Conservation (phyloP, 2,113 vertebrate genomes). For the Zapus hudsonius region DNA sequence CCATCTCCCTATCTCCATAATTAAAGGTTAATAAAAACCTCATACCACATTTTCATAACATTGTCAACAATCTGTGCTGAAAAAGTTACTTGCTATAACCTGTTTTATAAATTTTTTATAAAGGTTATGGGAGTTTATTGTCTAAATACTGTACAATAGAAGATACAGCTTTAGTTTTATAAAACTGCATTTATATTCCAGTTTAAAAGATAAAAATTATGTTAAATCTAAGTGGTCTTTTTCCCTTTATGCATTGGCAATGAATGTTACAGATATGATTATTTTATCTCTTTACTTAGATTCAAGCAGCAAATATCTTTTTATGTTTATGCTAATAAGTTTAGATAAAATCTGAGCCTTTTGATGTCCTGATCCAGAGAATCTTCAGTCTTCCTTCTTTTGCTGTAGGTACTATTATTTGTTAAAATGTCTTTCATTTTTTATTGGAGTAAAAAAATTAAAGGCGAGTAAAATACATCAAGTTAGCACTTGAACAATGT, state of each 20-base stretch:
- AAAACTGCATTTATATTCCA: constrained; percentile 18
- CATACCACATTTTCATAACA: constrained; percentile 17
- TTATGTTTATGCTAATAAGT: constrained; percentile 25
- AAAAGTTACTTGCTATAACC: neutral
- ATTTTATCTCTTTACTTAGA: constrained; percentile 3
- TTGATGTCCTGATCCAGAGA: neutral
- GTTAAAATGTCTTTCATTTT: neutral
- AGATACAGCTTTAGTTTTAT: constrained; percentile 38
- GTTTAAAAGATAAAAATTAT: neutral
- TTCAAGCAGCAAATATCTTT: neutral
- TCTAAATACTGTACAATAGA: neutral
- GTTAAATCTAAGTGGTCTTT: constrained; percentile 22
- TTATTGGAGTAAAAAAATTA: neutral
- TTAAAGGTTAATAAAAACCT: constrained; percentile 26
- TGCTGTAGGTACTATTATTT: neutral
- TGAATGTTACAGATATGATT: constrained; percentile 29
- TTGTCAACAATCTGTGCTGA: constrained; percentile 26
- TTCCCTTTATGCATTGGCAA: neutral
- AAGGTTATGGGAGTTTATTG: neutral
- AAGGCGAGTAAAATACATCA: neutral
- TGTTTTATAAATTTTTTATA: neutral
- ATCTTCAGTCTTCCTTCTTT: neutral
- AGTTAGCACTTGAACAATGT: neutral
- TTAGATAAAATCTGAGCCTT: neutral
- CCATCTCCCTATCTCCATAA: neutral